Evolutionary conservation across 2,797 vertebrate species (phyloP), one percentile per base, ranked within the genome.

Genomic region (Bufotes viridis): DNA sequence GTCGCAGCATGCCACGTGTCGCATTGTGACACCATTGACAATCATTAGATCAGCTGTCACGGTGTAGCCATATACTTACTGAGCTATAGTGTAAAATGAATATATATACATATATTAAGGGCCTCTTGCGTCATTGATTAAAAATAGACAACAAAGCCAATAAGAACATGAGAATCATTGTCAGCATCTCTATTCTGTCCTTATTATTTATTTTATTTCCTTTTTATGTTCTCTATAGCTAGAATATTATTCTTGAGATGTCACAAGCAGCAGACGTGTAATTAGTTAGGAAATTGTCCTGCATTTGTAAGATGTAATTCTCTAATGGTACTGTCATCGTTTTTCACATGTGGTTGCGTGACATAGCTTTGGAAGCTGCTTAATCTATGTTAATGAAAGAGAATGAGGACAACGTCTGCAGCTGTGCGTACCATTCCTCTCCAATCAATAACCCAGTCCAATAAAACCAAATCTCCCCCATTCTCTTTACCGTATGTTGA

Each of bases 351-450:
- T 58, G 55, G 53, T 60, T 61, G 70, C 20, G 57, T 84, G 70
- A 76, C 82, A 63, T 20, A 20, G 70, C 82, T 74, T 84, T n/a
- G 5, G 20, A 84, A 17, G 69, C 82, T 61, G 57, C 10, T 76
- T 84, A 84, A 84, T 84, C 57, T 76, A 76, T 76, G 82, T 34
- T 84, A 84, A 84, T 84, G 82, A 84, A 75, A 51, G 69, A 61
- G 55, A 61, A 76, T 18, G 76, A 61, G 29, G 26, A 70, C 34
- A 84, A 55, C 24, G n/a, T 42, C 70, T 84, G 70, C 82, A 84
- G 55, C 70, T 84, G 69, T 76, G 29, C 57, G 13, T 26, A n/a
- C 22, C 55, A 24, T 74, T 75, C 12, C 57, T 63, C 57, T 26
- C 34, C 55, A 49, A 51, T 76, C 70, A 76, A 76, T 76, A 84